A percentile compares a stretch with the other conserved stretches of the same genome.
phyloP scores from a whole-genome alignment of 2,797 vertebrate genomes.

The Merluccius polli region DNA sequence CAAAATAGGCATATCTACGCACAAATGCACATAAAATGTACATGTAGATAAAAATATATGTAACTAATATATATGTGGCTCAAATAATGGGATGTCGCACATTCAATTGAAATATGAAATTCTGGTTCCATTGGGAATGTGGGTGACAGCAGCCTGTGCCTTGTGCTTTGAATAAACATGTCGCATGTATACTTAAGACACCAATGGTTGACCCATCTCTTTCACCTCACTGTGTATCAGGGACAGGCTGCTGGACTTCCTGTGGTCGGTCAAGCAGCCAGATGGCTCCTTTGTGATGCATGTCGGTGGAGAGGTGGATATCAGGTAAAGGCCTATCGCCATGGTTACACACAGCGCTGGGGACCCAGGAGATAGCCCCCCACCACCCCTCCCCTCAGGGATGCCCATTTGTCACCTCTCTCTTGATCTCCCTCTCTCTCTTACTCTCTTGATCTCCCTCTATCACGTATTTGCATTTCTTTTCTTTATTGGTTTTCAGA shows the following conservation, averaged over 20 bases:
- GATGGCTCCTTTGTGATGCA: conserved; percentile 98
- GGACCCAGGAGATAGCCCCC: not conserved
- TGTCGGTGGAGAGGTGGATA: conserved; percentile 90
- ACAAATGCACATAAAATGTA: too few species aligned
- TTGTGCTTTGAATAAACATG: not conserved
- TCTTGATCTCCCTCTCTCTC: not conserved
- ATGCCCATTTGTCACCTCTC: not conserved
- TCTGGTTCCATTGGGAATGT: not conserved
- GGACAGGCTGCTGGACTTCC: conserved; percentile 89
- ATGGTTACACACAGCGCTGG: conserved; percentile 9
- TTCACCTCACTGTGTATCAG: conserved; percentile 57
- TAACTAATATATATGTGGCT: not conserved
- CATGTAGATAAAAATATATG: not conserved
- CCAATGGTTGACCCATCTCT: not conserved
- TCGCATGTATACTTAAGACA: not conserved
- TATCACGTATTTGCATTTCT: too few species aligned
- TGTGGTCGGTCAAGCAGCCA: conserved; percentile 87
- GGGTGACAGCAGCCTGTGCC: not conserved
- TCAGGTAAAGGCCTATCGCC: conserved; percentile 79
- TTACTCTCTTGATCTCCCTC: too few species aligned
- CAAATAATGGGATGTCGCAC: not conserved
- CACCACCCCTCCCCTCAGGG: too few species aligned
- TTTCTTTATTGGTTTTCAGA: not conserved
- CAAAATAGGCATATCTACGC: too few species aligned
- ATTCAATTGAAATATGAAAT: not conserved